Evolutionary conservation across 2,113 vertebrate genomes (phyloP).

Genomic region (Sinocyclocheilus anophthalmus): DNA sequence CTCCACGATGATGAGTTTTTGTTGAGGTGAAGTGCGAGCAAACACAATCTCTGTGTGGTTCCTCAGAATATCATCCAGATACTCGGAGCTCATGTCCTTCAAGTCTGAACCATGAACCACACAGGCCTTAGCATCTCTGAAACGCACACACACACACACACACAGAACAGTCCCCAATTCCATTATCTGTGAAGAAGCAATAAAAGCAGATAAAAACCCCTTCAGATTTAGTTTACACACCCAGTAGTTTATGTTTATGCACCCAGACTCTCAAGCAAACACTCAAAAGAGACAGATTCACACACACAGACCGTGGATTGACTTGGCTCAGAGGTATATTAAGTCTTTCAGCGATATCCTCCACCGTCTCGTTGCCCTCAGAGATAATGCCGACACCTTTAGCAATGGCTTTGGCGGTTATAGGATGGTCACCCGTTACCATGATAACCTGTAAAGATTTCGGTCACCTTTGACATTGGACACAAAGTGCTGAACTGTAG

Average conservation of each 20-base stretch:
- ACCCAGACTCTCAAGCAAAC: conserved; percentile 3
- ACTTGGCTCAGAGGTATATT: conserved; percentile 91
- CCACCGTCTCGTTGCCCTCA: conserved; percentile 91
- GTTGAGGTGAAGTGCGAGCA: conserved; percentile 89
- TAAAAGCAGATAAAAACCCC: conserved; percentile 55
- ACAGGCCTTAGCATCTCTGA: conserved; percentile 89
- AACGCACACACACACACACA: conserved; percentile 26
- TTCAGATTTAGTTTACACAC: conserved; percentile 27
- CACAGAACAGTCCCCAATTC: conserved; percentile 1
- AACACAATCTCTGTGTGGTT: conserved; percentile 96
- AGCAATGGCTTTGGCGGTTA: conserved; percentile 94
- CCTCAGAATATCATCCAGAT: conserved; percentile 87
- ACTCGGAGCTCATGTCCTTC: conserved; percentile 88
- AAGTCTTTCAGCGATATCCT: conserved; percentile 89
- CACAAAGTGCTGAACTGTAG: neutral
- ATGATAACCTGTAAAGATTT: conserved; percentile 84
- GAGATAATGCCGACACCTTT: conserved; percentile 94
- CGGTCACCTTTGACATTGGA: neutral
- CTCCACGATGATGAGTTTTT: conserved; percentile 95
- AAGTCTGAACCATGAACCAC: conserved; percentile 89
- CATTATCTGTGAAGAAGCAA: conserved; percentile 2
- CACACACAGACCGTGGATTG: conserved; percentile 83
- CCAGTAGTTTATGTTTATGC: neutral
- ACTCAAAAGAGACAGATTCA: conserved; percentile 39
- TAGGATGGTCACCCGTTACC: conserved; percentile 93